These are phyloP conservation scores for Drosophila mayaguana DNA, from an alignment of 2,888 invertebrate species.

Conservation along the genomic window DNA sequence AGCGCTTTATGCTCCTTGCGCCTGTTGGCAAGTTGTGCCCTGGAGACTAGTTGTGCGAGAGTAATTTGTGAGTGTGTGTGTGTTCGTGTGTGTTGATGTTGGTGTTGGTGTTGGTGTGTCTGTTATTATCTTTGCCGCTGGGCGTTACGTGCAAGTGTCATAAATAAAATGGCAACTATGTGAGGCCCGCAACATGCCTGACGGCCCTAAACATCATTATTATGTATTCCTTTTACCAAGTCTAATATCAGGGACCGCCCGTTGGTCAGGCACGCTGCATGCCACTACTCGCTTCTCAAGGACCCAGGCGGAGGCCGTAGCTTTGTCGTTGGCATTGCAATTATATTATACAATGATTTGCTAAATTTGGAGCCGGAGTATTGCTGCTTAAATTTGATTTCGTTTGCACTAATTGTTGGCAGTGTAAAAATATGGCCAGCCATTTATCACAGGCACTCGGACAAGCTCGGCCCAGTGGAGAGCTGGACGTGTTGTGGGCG, in stretches of 20 bases:
- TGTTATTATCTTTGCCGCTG: conserved; percentile 73
- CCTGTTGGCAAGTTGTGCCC: conserved; percentile 78
- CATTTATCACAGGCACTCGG: conserved; percentile 68
- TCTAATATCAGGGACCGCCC: conserved; percentile 28
- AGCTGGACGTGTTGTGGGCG: neutral
- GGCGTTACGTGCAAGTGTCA: conserved; percentile 77
- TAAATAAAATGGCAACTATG: conserved; percentile 77
- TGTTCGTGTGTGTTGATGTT: conserved; percentile 4
- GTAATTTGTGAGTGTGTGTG: conserved; percentile 52
- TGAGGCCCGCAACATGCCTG: conserved; percentile 25
- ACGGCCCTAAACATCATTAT: conserved; percentile 71
- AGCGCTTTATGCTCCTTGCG: conserved; percentile 72
- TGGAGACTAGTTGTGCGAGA: conserved; percentile 72
- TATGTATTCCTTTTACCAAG: conserved; percentile 51
- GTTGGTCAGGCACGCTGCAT: conserved; percentile 6
- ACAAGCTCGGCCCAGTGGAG: conserved; percentile 17
- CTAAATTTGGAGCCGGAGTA: conserved; percentile 26
- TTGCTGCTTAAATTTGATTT: conserved; percentile 72
- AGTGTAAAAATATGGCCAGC: conserved; percentile 64
- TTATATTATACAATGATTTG: conserved; percentile 53
- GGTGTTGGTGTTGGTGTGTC: conserved; percentile 25
- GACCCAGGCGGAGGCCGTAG: neutral
- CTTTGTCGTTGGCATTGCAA: conserved; percentile 36
- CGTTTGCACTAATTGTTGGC: conserved; percentile 72
- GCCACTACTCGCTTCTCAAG: conserved; percentile 1